Percentiles rank a stretch among this genome's conserved stretches.
Conservation (phyloP, 2,888 invertebrate genomes). For the Conus canariensis region DNA sequence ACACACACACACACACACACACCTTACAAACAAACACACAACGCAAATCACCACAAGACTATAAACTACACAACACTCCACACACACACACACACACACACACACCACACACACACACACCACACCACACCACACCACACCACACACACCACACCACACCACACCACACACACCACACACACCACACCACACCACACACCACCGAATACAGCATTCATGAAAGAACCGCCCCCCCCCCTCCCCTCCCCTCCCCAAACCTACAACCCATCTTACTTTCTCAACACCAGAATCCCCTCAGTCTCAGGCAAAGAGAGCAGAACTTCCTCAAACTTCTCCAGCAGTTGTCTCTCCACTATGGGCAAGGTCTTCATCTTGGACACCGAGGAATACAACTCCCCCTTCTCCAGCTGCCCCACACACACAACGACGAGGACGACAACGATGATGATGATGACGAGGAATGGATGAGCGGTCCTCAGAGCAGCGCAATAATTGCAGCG, state of each 20-base stretch:
- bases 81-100: too few relatives aligned
- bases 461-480: neutral
- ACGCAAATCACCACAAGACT: neutral
- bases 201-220: neutral
- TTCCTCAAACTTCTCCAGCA: conserved; percentile 26
- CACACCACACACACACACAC: too few relatives aligned
- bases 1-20: neutral
- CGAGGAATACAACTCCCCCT: conserved; percentile 20
- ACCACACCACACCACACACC: neutral
- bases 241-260: neutral
- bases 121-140: too few relatives aligned
- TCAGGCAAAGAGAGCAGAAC: neutral
- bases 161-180: too few relatives aligned
- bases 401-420: neutral
- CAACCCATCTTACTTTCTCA: neutral
- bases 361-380: conserved; percentile 35
- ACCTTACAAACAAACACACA: too few relatives aligned
- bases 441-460: neutral
- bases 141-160: too few relatives aligned
- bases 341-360: conserved; percentile 24
- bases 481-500: neutral
- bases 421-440: neutral
- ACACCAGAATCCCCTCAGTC: neutral
- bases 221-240: too few relatives aligned
- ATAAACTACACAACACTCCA: too few relatives aligned